A percentile compares a stretch with the other conserved stretches of the same genome.
phyloP scores from a whole-genome alignment of 2,797 vertebrate genomes.

The Pyrocephalus nanus region DNA sequence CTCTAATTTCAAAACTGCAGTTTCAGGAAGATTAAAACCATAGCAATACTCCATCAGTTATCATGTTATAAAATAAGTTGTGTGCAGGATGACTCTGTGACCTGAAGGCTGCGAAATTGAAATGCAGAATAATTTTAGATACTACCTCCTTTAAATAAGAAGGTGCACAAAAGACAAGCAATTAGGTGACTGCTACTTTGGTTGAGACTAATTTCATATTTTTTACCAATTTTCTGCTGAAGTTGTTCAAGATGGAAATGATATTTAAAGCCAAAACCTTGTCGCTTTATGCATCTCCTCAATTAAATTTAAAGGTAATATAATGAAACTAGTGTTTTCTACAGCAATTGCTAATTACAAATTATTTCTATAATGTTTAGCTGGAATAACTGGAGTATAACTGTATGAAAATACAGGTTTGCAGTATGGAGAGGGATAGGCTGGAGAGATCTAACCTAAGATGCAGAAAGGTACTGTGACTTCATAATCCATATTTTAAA shows the following conservation, averaged over 20 bases:
- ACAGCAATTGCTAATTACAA: not conserved
- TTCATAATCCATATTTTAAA: not conserved
- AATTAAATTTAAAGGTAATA: not conserved
- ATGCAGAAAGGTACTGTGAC: not conserved
- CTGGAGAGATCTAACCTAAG: not conserved
- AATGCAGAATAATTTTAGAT: not conserved
- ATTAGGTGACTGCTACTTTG: not conserved
- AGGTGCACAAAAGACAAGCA: not conserved
- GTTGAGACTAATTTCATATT: not conserved
- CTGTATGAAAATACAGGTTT: not conserved
- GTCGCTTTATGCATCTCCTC: not conserved
- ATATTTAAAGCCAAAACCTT: not conserved
- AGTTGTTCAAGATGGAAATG: not conserved
- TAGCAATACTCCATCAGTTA: not conserved
- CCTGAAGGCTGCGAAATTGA: not conserved
- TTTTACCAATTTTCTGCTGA: not conserved
- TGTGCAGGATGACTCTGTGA: not conserved
- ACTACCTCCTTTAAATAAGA: not conserved
- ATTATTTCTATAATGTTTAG: not conserved
- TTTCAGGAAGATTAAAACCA: conserved; percentile 36
- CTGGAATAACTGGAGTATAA: not conserved
- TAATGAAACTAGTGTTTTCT: not conserved
- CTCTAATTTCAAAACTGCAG: conserved; percentile 13
- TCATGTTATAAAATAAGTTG: not conserved
- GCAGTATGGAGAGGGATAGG: not conserved